Base-by-base conservation (phyloP, 2,113 vertebrate species). In the Bungarus multicinctus region DNA sequence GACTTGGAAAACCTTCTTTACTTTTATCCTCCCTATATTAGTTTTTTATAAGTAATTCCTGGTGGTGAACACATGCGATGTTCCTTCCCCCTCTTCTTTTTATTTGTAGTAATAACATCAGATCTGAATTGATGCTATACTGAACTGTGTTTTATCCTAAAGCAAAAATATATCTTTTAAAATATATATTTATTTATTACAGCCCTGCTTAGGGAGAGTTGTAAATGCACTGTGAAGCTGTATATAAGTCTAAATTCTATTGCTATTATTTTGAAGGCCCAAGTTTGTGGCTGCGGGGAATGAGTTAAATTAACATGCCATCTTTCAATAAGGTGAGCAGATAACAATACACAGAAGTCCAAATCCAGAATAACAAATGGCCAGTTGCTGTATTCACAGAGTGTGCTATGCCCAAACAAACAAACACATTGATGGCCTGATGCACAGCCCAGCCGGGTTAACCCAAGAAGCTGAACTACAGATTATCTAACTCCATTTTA, bases 91-190 rank as follows among this genome's bases (percentile, higher is more conserved):
- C 8, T 60, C 58, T 25, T 60, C 58, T 60, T 60, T 60, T 12
- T 60, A 60, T 60, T 27, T 74, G 64, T 34, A 34, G 14, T 74
- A 74, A 74, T 14, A 34, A 16, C 64, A 74, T 16, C 5, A 18
- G 16, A 34, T 74, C n/a, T 81, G 69, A 22, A 39, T 3, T 39
- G 34, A 81, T 8, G 16, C 69, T 81, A 20, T 6, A 39, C 18
- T 2, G n/a, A 74, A 39, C n/a, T 94, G 97, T 95, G 96, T 97
- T 96, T 95, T 95, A 96, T 97, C 92, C 93, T 93, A 92, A 89
- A 89, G 85, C 91, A 91, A 43, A 95, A 97, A 9, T 50, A 91
- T 55, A 22, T 55, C 5, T 54, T 55, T 54, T 20, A 88, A 89
- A 23, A 47, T 50, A 50, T 50, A 94, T 95, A 58, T 89, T 97